Conservation (phyloP, 2,888 invertebrate species). For the Elmis aenea region DNA sequence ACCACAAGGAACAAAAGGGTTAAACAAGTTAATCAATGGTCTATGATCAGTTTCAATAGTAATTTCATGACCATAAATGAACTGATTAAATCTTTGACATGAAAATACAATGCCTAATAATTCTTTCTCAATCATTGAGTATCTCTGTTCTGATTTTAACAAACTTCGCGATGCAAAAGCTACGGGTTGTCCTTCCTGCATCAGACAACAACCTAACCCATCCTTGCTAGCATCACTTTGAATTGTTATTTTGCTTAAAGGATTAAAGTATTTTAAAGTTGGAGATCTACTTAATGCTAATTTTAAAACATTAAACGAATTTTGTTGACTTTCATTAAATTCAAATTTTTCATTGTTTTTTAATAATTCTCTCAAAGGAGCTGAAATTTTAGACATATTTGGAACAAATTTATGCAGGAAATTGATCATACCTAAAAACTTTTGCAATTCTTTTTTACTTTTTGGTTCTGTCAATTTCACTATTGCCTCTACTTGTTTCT, state of each 20-base stretch:
- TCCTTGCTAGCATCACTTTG: constrained; percentile 6
- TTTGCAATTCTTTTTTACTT: constrained; percentile 14
- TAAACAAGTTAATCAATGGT: constrained; percentile 16
- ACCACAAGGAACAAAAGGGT: too few species aligned
- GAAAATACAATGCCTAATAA: constrained; percentile 32
- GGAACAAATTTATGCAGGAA: constrained; percentile 19
- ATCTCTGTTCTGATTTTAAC: constrained; percentile 29
- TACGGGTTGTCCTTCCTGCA: constrained; percentile 34
- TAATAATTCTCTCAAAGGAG: constrained; percentile 13
- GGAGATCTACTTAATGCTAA: not conserved
- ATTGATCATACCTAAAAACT: constrained; percentile 21
- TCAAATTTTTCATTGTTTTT: too few species aligned
- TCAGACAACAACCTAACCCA: constrained; percentile 29
- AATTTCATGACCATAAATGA: constrained; percentile 25
- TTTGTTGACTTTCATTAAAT: too few species aligned
- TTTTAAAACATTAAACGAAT: constrained; percentile 1
- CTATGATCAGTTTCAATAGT: constrained; percentile 19
- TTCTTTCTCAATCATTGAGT: constrained; percentile 36
- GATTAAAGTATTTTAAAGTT: constrained; percentile 3
- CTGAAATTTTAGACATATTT: constrained; percentile 16
- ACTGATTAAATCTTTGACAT: constrained; percentile 32
- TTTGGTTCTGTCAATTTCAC: constrained; percentile 9
- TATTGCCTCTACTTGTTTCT: constrained; percentile 17
- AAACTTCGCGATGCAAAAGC: constrained; percentile 33
- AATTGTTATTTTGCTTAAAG: constrained; percentile 2